Base-by-base conservation (phyloP, 2,797 vertebrate genomes). In the Hirundo rustica region DNA sequence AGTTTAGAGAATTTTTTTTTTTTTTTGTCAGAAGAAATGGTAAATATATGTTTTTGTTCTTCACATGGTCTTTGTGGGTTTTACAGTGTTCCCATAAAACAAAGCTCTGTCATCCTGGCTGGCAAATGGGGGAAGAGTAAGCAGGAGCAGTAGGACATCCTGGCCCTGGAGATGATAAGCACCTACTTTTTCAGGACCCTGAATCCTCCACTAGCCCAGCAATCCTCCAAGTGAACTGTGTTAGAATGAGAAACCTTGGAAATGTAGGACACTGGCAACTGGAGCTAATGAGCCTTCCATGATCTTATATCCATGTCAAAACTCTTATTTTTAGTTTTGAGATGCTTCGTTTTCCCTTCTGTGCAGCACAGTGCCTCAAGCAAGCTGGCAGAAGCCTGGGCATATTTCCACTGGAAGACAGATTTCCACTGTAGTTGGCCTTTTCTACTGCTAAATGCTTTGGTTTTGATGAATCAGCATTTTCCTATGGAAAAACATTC, bases 401-500 rank as follows among this genome's bases (percentile, higher is more conserved):
- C 66, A 8, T 3, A 5, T 58, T 95, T 95, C 73, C 93, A 95
- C 53, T 17, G 70, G 42, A 47, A 96, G 86, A 81, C 0, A 80
- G 68, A 38, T 89, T 93, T 93, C 85, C 61, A 85, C 66, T 65
- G 54, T 12, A 58, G 65, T 51, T 92, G 88, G 73, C 80, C 67
- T 94, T 85, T 93, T 72, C 64, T 67, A 1, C 47, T 72, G 88
- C 42, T 76, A 51, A 91, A 85, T 44, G 57, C 58, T 85, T 78
- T 29, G 15, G 16, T 19, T 88, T 84, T 92, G 81, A 91, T 79
- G 75, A 93, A 85, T 88, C 81, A 38, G 84, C 91, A 30, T 87
- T 96, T 96, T 96, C 93, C 92, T 94, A 90, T 90, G 94, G 92
- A 95, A 96, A 96, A 96, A 95, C 62, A 84, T 78, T 91, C 85